phyloP scores from a whole-genome alignment of 2,888 invertebrate species.

The Apocheima hispidaria region DNA sequence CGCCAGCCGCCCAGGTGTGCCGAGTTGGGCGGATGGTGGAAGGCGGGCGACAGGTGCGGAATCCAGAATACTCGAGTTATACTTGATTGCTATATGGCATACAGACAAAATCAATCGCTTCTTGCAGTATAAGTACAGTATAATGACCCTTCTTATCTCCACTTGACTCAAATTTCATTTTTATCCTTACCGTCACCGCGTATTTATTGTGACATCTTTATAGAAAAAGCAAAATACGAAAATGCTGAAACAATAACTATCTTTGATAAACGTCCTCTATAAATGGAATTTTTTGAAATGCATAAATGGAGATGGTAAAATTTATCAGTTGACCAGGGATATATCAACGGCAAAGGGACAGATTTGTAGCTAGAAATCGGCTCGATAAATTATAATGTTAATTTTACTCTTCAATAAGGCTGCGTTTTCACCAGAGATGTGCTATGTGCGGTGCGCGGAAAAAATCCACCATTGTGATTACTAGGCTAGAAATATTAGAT shows the following conservation, averaged over 20 bases:
- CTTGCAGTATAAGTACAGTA: no score
- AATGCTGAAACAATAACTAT: no score
- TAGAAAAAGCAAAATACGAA: neutral
- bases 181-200: no score
- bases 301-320: neutral
- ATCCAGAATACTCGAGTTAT: conserved; percentile 3
- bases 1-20: conserved; percentile 32
- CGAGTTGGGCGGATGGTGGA: neutral
- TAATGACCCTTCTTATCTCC: no score
- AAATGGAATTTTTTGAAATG: neutral
- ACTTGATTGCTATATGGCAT: no score
- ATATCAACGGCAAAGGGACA: conserved; percentile 14
- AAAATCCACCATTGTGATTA: no score
- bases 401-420: conserved; percentile 39
- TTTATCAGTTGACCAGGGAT: neutral
- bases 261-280: neutral
- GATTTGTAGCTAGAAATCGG: conserved; percentile 25
- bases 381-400: conserved; percentile 28
- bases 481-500: no score
- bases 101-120: no score
- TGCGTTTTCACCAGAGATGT: no score
- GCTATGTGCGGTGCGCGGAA: no score
- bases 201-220: no score
- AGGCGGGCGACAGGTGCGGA: conserved; percentile 16
- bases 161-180: no score